These are phyloP conservation scores for Lithophane socia DNA, from an alignment of 2,888 invertebrate species.

Conservation along the genomic window DNA sequence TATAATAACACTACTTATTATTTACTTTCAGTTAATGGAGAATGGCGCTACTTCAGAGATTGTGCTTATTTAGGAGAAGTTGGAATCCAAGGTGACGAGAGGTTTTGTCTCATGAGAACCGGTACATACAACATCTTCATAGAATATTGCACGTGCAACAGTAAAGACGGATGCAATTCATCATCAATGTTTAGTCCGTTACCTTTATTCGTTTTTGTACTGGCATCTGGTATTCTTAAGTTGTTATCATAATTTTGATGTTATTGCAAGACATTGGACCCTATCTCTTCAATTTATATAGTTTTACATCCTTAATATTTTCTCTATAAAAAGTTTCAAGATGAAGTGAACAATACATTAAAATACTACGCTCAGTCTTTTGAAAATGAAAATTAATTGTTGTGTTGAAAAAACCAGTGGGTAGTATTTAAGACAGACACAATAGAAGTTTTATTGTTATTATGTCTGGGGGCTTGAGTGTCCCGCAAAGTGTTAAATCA, in stretches of 20 bases:
- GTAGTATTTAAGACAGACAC: not conserved
- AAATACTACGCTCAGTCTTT: not conserved
- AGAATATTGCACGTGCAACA: constrained; percentile 98
- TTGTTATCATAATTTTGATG: constrained; percentile 47
- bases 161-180: constrained; percentile 97
- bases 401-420: not conserved
- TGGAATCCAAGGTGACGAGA: constrained; percentile 96
- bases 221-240: constrained; percentile 48
- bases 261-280: too few relatives aligned
- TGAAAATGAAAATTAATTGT: not conserved
- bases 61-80: constrained; percentile 98
- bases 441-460: not conserved
- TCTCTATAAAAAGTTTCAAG: not conserved
- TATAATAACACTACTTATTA: not conserved
- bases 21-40: constrained; percentile 92
- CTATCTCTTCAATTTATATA: constrained; percentile 10
- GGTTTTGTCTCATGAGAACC: constrained; percentile 97
- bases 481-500: not conserved
- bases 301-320: not conserved
- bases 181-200: constrained; percentile 85
- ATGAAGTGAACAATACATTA: not conserved
- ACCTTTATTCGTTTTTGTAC: constrained; percentile 69
- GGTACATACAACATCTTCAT: constrained; percentile 98
- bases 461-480: not conserved
- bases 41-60: constrained; percentile 96